Base-by-base conservation (phyloP, 2,797 vertebrate species). In the Lepilemur septentrionalis region DNA sequence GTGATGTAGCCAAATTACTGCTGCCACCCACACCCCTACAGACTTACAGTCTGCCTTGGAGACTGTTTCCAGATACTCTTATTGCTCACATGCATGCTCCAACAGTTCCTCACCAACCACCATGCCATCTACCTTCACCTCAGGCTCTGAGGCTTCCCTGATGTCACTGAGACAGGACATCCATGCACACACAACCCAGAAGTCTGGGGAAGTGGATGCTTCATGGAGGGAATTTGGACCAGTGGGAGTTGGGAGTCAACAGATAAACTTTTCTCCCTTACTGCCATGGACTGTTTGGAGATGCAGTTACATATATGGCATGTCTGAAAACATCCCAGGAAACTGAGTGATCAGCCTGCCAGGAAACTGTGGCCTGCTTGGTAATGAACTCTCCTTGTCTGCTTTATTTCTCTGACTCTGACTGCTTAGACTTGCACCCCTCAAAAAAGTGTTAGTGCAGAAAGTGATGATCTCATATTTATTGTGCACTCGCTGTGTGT, bases 51-150 rank as follows among this genome's bases (percentile, higher is more conserved):
- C n/a, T 8, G 63, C 72, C 15, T 0, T 41, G 32, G 9, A 91
- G 50, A 23, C 1, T 22, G 50, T 59, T 25, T 9, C 18, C 70
- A 15, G n/a, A 32, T 17, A 13, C 17, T 48, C 50, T 0, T 1
- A 0, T 0, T 1, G 8, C 35, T 30, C 81, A 35, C 2, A 4
- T 1, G 2, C 14, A 2, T 1, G 20, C 32, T 73, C 61, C n/a
- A 35, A 17, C 46, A 20, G 28, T 18, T 23, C 32, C 61, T 67
- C 38, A 38, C 28, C 69, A 61, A 61, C 4, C 35, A 30, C 43
- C 52, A 23, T 18, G 5, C 22, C 32, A 2, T 7, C 15, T 12
- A 15, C 79, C n/a, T 22, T 50, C 23, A 4, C 57, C 83, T 69
- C 57, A 57, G 3, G 18, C 14, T 28, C 50, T 55, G n/a, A 30